Evolutionary conservation across 2,797 vertebrate species (phyloP), one percentile per base, ranked within the genome.

Genomic region (Gymnothorax reevesii): DNA sequence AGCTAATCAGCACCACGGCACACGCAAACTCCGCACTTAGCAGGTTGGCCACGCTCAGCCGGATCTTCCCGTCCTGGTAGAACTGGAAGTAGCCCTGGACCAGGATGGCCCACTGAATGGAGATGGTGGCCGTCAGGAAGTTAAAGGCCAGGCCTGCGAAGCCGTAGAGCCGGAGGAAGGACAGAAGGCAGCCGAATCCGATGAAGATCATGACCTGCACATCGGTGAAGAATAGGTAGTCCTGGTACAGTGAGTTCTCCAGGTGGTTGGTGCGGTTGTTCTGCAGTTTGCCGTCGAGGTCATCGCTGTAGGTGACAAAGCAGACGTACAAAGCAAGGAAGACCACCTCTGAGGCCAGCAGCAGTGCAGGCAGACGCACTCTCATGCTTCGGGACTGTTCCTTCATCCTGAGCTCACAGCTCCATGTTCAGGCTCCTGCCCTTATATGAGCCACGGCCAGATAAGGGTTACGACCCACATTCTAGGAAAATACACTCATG

Each of bases 171-270:
- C 96, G 94, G 75, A 97, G 94, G 89, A 98, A 98, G 0, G 95
- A 93, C 91, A 97, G 90, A 42, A 98, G 90, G 87, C 97, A 97
- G 5, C 97, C 97, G 79, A 97, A 94, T 9, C 97, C 97, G 3
- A 97, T 91, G 89, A 97, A 96, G 89, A 97, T 95, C 96, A 98
- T 97, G 89, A 97, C 92, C 89, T 97, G 96, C 83, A 97, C 94
- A 88, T 98, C 96, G 49, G 95, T 92, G 87, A 98, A 97, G 89
- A 97, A 85, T 4, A 95, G 93, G 87, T 97, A 98, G 90, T 94
- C 93, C 85, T 87, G 20, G 57, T 95, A 94, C 86, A 96, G 27
- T 0, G 90, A 89, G 73, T 95, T 95, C 84, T 94, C 91, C 90
- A 93, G 91, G 10, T 90, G 89, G 27, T 15, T 90, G 59, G 90